A percentile compares a stretch with the other conserved stretches of the same genome.
Conservation (phyloP, 2,888 invertebrate species). For the Caprella mutica region DNA sequence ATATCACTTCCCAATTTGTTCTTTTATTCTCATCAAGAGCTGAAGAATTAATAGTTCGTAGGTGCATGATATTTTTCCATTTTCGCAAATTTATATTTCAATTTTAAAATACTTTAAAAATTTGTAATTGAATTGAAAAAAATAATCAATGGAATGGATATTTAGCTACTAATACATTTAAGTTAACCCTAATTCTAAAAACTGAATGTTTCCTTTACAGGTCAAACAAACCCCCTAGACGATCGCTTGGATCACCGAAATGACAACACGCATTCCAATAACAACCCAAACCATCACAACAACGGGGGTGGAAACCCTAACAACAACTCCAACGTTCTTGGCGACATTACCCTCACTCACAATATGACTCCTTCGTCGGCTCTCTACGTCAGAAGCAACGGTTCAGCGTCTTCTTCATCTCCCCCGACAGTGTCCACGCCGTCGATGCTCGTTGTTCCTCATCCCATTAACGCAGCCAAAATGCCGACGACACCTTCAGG, state of each 20-base stretch:
- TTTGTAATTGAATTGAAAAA: neutral
- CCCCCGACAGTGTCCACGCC: conserved; percentile 33
- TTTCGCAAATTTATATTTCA: neutral
- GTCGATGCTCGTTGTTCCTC: conserved; percentile 34
- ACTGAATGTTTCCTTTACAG: conserved; percentile 12
- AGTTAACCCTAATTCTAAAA: neutral
- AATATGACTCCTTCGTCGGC: conserved; percentile 29
- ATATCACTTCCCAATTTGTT: too few species aligned
- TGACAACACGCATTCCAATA: conserved; percentile 3
- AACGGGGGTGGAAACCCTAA: neutral
- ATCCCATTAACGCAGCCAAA: conserved; percentile 33
- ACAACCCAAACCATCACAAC: conserved; percentile 4
- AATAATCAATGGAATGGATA: too few species aligned
- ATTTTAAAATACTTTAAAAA: neutral
- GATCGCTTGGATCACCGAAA: conserved; percentile 25
- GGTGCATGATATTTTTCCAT: neutral
- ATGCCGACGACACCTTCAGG: conserved; percentile 32
- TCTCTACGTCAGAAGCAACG: conserved; percentile 32
- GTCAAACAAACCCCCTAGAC: conserved; percentile 24
- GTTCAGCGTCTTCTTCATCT: conserved; percentile 29
- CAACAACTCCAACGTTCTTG: conserved; percentile 1
- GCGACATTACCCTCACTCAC: conserved; percentile 13
- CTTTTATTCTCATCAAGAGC: too few species aligned
- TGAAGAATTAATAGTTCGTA: too few species aligned
- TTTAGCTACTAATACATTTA: neutral